Evolutionary conservation across 2,797 vertebrate genomes (phyloP).

Genomic region (Sebastes aleutianus): DNA sequence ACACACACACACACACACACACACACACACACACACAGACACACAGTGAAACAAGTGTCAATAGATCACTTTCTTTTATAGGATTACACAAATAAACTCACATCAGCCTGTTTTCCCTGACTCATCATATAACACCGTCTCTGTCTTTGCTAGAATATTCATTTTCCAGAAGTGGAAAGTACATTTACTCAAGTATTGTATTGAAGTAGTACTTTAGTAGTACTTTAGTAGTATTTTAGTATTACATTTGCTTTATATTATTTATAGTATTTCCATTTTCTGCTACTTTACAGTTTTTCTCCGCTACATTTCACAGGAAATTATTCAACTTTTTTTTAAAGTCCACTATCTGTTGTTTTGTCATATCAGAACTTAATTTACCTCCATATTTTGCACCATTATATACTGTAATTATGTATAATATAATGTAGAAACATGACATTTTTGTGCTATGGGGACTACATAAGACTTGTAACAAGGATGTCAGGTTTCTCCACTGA

Average conservation of each 20-base stretch:
- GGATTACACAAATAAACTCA: conserved; percentile 22
- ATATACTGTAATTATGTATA: no score
- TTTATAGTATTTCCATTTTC: no score
- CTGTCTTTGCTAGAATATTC: background rate
- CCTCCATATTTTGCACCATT: background rate
- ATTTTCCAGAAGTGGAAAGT: background rate
- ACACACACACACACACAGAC: conserved; percentile 1
- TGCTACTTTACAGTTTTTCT: no score
- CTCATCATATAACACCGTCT: background rate
- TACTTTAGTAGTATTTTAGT: no score
- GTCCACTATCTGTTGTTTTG: no score
- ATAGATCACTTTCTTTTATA: conserved; percentile 21
- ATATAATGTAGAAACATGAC: no score
- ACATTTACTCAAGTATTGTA: background rate
- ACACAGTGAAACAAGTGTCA: conserved; percentile 20
- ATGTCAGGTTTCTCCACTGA: background rate
- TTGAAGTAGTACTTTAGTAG: no score
- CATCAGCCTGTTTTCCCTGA: conserved; percentile 13
- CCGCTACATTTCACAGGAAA: no score
- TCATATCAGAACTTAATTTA: background rate
- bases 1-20: conserved; percentile 7
- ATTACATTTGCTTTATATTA: no score
- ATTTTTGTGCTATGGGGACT: background rate
- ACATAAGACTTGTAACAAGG: background rate
- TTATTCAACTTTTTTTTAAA: no score